phyloP scores from a whole-genome alignment of 1,140 invertebrate genomes.

The Magallana gigas region DNA sequence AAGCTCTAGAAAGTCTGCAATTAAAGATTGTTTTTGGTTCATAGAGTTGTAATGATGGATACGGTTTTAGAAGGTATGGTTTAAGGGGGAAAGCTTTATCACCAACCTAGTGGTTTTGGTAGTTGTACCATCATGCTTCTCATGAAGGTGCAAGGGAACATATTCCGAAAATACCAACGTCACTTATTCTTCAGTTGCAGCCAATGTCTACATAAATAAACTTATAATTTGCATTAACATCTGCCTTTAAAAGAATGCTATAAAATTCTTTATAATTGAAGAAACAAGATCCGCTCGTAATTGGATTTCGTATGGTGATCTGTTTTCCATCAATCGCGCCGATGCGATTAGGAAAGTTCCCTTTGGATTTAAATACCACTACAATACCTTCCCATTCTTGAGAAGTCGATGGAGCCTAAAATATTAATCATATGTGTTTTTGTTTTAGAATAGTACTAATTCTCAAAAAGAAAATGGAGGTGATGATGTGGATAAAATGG shows the following conservation, averaged over 20 bases:
- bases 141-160: conserved; percentile 74
- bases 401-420: conserved; percentile 42
- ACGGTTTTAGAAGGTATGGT: conserved; percentile 78
- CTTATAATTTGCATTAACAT: conserved; percentile 77
- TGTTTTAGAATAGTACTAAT: neutral
- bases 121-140: no score
- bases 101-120: conserved; percentile 66
- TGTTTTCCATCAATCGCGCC: conserved; percentile 80
- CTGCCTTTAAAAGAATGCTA: conserved; percentile 73
- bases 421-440: conserved; percentile 7
- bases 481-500: no score
- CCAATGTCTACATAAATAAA: conserved; percentile 77
- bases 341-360: conserved; percentile 78
- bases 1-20: conserved; percentile 76
- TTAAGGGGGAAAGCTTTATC: conserved; percentile 80
- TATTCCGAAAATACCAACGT: conserved; percentile 50
- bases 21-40: conserved; percentile 78
- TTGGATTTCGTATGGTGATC: conserved; percentile 71
- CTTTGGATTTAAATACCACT: conserved; percentile 71
- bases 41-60: conserved; percentile 68
- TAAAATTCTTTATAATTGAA: conserved; percentile 76
- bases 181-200: conserved; percentile 35
- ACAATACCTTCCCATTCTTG: conserved; percentile 28
- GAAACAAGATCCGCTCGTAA: conserved; percentile 68
- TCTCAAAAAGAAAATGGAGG: no score